Evolutionary conservation across 2,113 vertebrate species (phyloP), one percentile per base, ranked within the genome.

Genomic region (Cyprinodon brontotheroides): DNA sequence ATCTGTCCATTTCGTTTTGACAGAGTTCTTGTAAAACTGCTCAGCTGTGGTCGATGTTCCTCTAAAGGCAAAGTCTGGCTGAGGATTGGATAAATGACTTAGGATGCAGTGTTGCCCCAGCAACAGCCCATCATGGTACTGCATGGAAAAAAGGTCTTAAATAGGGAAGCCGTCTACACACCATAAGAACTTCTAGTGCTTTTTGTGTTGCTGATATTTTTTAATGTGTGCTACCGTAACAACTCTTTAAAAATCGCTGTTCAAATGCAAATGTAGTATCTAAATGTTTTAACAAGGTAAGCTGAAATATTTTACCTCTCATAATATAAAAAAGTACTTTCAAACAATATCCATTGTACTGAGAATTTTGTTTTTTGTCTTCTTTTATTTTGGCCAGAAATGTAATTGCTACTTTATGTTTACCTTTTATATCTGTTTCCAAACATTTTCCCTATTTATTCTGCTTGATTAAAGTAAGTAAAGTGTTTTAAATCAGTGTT

Each of bases 61-160:
- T 90, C 77, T 80, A 80, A 82, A 80, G 76, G 79, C 84, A 72
- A 81, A 84, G 87, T 85, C 84, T 89, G 77, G 83, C 85, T 74
- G 74, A 75, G 80, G 78, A 91, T 80, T 71, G 84, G 74, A 82
- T 83, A 76, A 89, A 83, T 91, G 90, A 89, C 90, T 92, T 89
- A 89, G 88, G 85, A 86, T 91, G 89, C 81, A 77, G 80, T 37
- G 93, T 94, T 94, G 83, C 92, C 92, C 79, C 53, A 90, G 92
- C 90, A 94, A 94, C 94, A 75, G 88, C 89, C 91, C 90, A 92
- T 91, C 87, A 87, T 83, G 87, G 85, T 83, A 89, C 82, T 77
- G 87, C 86, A 87, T 72, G 85, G 87, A 81, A 83, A 82, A 85
- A 86, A 80, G 78, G 78, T 79, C 87, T 82, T 40, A 82, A 77